Base-by-base conservation (phyloP, 2,888 invertebrate genomes). In the Pantelozetes paolii region DNA sequence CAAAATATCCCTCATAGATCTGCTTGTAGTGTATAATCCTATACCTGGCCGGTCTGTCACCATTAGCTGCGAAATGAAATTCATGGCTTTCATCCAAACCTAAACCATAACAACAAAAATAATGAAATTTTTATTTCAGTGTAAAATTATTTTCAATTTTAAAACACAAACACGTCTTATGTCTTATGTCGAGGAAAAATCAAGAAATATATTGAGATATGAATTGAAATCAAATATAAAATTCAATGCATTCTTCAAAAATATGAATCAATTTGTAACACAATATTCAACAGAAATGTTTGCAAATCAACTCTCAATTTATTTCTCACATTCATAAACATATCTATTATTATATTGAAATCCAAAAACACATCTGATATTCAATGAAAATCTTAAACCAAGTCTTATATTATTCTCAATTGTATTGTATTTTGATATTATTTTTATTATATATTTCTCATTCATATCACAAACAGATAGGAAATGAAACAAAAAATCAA, bases 21-120 rank as follows among this genome's bases (percentile, higher is more conserved):
- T 92, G 92, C 82, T 94, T 92, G 85, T 95, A 97, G 83, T 96
- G 95, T 76, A 96, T 89, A 78, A 97, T 95, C 82, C 94, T 92
- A 85, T 97, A 97, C 57, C 95, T 86, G 0, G 95, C 93, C 0
- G 95, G 95, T 0, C 95, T 95, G 80, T 96, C 96, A 0, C 95
- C 94, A 79, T 92, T 90, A 75, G 84, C 85, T 82, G 94, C 92
- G 82, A 97, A 97, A 78, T 88, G 89, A 83, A 96, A 96, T 80
- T 89, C 87, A 82, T 94, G 93, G 0, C n/a, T n/a, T n/a, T 91
- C 91, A 78, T 91, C 92, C 36, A 95, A 84, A 80, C 95, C 95
- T 94, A 48, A 15, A 48, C 20, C 2, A 40, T 70, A 26, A 1
- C 11, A 26, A 20, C 1, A 57, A 42, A 48, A 15, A 57, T 3